Conservation (phyloP, 2,888 invertebrate genomes). For the Octonoba sinensis region DNA sequence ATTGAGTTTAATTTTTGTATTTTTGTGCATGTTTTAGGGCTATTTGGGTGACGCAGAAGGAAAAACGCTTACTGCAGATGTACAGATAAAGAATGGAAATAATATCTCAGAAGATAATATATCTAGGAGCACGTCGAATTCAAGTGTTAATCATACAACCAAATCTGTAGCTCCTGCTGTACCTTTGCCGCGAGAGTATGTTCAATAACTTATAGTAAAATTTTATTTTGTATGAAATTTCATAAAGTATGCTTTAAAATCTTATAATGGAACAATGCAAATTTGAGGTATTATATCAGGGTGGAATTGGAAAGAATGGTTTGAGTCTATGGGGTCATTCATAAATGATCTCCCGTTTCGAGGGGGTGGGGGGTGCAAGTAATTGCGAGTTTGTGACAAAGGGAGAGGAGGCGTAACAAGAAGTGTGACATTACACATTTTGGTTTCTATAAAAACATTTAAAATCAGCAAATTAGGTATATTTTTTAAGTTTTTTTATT, state of each 20-base stretch:
- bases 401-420: too few relatives aligned
- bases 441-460: too few relatives aligned
- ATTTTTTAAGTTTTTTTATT: too few relatives aligned
- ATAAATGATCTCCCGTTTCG: too few relatives aligned
- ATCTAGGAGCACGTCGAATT: constrained; percentile 91
- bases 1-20: background rate
- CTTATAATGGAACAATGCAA: too few relatives aligned
- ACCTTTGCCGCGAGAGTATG: constrained; percentile 79
- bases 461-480: too few relatives aligned
- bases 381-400: too few relatives aligned
- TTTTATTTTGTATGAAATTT: background rate
- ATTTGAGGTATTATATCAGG: background rate
- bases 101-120: constrained; percentile 79
- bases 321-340: too few relatives aligned
- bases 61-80: constrained; percentile 64
- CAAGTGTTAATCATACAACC: constrained; percentile 81
- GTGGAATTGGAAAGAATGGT: background rate
- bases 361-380: too few relatives aligned
- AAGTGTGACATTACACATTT: too few relatives aligned
- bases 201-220: constrained; percentile 7
- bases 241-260: too few relatives aligned
- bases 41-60: constrained; percentile 85
- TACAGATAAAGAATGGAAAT: constrained; percentile 66
- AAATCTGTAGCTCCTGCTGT: constrained; percentile 77
- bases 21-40: constrained; percentile 69